Evolutionary conservation across 2,797 vertebrate species (phyloP).

Genomic region (Melanotaenia maccullochi): DNA sequence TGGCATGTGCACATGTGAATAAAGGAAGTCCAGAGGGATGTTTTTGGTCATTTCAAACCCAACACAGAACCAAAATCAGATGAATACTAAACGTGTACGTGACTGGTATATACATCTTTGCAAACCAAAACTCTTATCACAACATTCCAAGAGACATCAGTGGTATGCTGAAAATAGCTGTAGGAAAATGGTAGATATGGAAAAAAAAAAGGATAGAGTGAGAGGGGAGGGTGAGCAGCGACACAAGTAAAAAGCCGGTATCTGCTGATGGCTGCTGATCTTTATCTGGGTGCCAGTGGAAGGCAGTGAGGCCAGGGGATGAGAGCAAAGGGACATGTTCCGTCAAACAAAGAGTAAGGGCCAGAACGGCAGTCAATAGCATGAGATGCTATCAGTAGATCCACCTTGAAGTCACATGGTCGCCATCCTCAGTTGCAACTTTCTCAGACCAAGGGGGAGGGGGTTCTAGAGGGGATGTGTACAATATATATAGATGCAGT

Average conservation of each 20-base stretch:
- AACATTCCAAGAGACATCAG: slow-evolving; percentile 50
- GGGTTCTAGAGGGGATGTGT: neutral
- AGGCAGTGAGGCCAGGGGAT: slow-evolving; percentile 28
- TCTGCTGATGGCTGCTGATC: slow-evolving; percentile 72
- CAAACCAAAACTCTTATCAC: slow-evolving; percentile 56
- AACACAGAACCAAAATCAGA: slow-evolving; percentile 34
- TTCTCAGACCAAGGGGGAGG: slow-evolving; percentile 10
- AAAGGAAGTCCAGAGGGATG: slow-evolving; percentile 13
- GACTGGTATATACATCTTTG: slow-evolving; percentile 28
- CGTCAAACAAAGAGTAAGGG: slow-evolving; percentile 52
- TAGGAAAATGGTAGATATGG: slow-evolving; percentile 29
- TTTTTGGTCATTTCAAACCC: slow-evolving; percentile 43
- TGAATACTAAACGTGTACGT: slow-evolving; percentile 28
- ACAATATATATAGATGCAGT: slow-evolving; percentile 7
- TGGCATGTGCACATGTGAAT: slow-evolving; percentile 37
- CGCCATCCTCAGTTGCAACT: slow-evolving; percentile 14
- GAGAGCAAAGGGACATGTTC: slow-evolving; percentile 34
- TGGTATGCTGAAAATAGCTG: slow-evolving; percentile 38
- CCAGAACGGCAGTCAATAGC: slow-evolving; percentile 37
- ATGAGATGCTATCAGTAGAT: slow-evolving; percentile 55
- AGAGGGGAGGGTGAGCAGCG: slow-evolving; percentile 12
- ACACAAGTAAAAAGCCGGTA: slow-evolving; percentile 42
- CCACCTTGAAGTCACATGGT: slow-evolving; percentile 52
- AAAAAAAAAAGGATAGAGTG: slow-evolving; percentile 28
- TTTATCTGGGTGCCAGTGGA: slow-evolving; percentile 52